phyloP scores from a whole-genome alignment of 2,797 vertebrate species.

The Sebastes kiyomatsui region DNA sequence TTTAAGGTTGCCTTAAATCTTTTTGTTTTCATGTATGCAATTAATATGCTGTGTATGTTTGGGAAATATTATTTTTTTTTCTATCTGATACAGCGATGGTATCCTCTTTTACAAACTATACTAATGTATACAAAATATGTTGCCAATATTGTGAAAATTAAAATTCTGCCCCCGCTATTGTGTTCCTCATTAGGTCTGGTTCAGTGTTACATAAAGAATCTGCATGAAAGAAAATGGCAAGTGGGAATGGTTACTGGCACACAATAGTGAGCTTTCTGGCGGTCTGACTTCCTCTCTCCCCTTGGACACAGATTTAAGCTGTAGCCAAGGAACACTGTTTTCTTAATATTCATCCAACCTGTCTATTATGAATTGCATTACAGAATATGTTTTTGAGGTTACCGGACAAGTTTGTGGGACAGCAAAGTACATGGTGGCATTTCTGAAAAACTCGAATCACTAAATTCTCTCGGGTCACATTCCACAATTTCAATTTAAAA shows the following conservation, averaged over 20 bases:
- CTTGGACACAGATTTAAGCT: not conserved
- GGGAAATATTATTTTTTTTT: not conserved
- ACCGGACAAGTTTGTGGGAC: not conserved
- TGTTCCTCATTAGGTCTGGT: not conserved
- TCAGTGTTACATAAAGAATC: not conserved
- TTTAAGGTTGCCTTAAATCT: not conserved
- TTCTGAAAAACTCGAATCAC: not conserved
- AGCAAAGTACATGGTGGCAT: not conserved
- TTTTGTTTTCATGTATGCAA: not conserved
- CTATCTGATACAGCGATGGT: not conserved
- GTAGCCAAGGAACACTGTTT: conserved; percentile 1
- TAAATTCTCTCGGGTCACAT: not conserved
- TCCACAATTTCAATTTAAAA: not conserved
- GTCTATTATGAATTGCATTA: not conserved
- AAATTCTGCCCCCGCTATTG: not conserved
- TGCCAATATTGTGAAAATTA: not conserved
- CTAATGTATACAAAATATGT: not conserved
- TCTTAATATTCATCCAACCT: not conserved
- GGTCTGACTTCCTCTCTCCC: not conserved
- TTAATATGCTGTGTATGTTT: not conserved
- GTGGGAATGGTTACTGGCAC: not conserved
- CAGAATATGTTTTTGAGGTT: not conserved
- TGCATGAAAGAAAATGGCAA: not conserved
- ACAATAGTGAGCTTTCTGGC: not conserved
- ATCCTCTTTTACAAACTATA: not conserved